Evolutionary conservation across 2,888 invertebrate genomes (phyloP).

Genomic region (Drosophila cyrtoloma): DNA sequence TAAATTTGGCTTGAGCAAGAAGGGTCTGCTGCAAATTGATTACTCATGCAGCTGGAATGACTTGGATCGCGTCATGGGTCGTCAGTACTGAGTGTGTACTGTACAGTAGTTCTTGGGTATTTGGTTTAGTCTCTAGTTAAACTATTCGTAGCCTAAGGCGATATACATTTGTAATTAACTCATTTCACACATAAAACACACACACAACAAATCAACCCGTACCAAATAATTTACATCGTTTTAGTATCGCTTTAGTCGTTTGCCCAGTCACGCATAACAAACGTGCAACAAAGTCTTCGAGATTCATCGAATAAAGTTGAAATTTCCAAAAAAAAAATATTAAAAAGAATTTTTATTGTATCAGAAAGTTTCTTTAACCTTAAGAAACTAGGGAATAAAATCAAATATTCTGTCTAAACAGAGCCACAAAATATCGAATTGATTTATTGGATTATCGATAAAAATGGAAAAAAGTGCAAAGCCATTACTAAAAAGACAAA

Average conservation of each 20-base stretch:
- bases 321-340: background rate
- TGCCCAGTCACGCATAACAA: slow-evolving; percentile 44
- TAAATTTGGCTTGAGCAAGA: slow-evolving; percentile 89
- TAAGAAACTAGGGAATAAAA: background rate
- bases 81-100: slow-evolving; percentile 69
- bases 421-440: background rate
- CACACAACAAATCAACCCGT: slow-evolving; percentile 35
- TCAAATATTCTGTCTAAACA: background rate
- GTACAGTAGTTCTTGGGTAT: slow-evolving; percentile 44
- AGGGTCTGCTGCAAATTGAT: slow-evolving; percentile 92
- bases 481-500: background rate
- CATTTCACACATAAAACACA: slow-evolving; percentile 38
- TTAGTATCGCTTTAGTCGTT: slow-evolving; percentile 54
- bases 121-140: slow-evolving; percentile 62
- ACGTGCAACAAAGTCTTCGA: slow-evolving; percentile 38
- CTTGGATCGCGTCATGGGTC: slow-evolving; percentile 90
- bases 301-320: slow-evolving; percentile 51
- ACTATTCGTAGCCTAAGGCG: slow-evolving; percentile 40
- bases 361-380: background rate
- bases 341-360: background rate
- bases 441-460: background rate
- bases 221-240: slow-evolving; percentile 68
- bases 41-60: slow-evolving; percentile 94
- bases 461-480: background rate
- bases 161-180: slow-evolving; percentile 61